Evolutionary conservation across 2,113 vertebrate genomes (phyloP).

Genomic region (Oxygymnocypris stewartii): DNA sequence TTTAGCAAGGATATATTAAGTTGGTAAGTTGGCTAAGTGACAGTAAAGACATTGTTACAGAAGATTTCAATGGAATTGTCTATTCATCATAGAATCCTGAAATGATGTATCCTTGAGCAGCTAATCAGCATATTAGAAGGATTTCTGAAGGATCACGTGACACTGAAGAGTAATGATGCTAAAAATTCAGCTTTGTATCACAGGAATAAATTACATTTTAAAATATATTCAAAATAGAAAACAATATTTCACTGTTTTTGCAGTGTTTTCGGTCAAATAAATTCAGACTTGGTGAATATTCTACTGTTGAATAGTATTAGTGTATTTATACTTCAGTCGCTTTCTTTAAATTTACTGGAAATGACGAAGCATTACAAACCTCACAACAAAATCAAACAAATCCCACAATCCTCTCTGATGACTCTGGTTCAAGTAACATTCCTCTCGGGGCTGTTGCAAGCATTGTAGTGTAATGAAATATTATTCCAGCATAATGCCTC

Average conservation of each 20-base stretch:
- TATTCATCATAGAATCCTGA: background rate
- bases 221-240: background rate
- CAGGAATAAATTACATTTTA: background rate
- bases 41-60: background rate
- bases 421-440: background rate
- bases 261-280: background rate
- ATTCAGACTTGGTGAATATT: background rate
- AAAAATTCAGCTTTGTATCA: background rate
- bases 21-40: background rate
- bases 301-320: background rate
- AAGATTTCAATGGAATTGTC: background rate
- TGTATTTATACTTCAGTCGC: background rate
- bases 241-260: background rate
- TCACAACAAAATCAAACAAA: constrained; percentile 17
- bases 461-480: constrained; percentile 2
- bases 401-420: background rate
- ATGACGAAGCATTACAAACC: background rate
- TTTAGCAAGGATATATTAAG: background rate
- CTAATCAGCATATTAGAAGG: background rate
- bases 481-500: constrained; percentile 10
- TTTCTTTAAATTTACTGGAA: background rate
- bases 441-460: background rate
- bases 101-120: background rate
- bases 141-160: background rate
- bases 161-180: background rate